Evolutionary conservation across 2,888 invertebrate genomes (phyloP).

Genomic region (Drosophila ochracea): DNA sequence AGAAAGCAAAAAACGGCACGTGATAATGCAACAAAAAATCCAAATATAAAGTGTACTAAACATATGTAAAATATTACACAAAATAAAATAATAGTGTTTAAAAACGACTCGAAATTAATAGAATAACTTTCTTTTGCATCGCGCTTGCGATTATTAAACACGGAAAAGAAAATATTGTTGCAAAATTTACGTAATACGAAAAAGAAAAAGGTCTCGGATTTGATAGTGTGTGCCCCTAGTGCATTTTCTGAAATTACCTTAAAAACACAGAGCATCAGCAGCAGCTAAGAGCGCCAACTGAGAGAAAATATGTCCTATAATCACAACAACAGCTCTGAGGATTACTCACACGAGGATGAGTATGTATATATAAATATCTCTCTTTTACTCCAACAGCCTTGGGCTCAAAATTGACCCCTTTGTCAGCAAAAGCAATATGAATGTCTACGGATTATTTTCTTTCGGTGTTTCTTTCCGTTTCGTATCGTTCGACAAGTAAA

Average conservation of each 20-base stretch:
- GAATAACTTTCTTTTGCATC: neutral
- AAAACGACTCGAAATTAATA: neutral
- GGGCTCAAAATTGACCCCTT: neutral
- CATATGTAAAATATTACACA: neutral
- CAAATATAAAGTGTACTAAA: neutral
- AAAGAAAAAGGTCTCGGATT: neutral
- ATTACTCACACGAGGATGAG: conserved; percentile 70
- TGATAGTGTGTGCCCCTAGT: conserved; percentile 20
- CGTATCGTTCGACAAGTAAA: neutral
- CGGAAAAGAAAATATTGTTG: conserved; percentile 1
- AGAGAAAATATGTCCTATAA: conserved; percentile 66
- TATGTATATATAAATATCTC: conserved; percentile 46
- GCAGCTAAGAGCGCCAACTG: neutral
- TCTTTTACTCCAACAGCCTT: neutral
- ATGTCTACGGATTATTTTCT: conserved; percentile 11
- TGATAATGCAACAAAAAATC: conserved; percentile 28
- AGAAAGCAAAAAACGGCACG: conserved; percentile 50
- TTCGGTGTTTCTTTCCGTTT: neutral
- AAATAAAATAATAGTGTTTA: neutral
- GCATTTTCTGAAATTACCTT: conserved; percentile 33
- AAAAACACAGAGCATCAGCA: neutral
- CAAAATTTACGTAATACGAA: conserved; percentile 60
- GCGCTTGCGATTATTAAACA: conserved; percentile 18
- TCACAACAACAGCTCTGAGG: conserved; percentile 65
- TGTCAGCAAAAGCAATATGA: conserved; percentile 28